Percentiles rank a stretch among this genome's conserved stretches.
Evolutionary conservation across 1,140 invertebrate genomes (phyloP).

Genomic region (Panagrolaimus sp.): DNA sequence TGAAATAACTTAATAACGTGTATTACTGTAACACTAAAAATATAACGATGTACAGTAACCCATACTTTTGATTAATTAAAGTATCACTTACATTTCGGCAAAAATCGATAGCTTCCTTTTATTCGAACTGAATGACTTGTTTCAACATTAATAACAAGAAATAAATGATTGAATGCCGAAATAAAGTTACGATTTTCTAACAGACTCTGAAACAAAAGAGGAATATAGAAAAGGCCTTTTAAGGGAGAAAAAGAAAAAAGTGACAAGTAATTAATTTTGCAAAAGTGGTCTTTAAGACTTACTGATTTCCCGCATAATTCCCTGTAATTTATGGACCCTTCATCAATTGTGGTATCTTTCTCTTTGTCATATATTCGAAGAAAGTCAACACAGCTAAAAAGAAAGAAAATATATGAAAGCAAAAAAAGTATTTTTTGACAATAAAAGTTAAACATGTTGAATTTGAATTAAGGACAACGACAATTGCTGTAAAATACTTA

Average conservation of each 20-base stretch:
- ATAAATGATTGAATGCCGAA: neutral
- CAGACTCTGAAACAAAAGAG: slow-evolving; percentile 10
- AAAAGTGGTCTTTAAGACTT: neutral
- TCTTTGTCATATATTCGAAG: slow-evolving; percentile 5
- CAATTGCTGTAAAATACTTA: too few species aligned
- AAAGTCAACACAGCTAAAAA: slow-evolving; percentile 1
- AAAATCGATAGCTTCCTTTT: neutral
- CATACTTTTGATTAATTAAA: neutral
- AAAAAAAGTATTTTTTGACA: too few species aligned
- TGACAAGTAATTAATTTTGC: neutral
- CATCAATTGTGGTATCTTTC: neutral
- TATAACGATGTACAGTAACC: neutral
- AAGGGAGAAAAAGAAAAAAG: neutral
- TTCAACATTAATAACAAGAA: neutral
- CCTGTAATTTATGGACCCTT: neutral
- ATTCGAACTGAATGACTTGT: slow-evolving; percentile 1
- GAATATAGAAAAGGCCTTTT: too few species aligned
- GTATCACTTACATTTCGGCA: neutral
- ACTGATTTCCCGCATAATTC: slow-evolving; percentile 2
- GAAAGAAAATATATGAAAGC: too few species aligned
- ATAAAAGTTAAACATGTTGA: too few species aligned
- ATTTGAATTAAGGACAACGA: too few species aligned
- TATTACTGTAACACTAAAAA: too few species aligned
- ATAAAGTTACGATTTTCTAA: neutral
- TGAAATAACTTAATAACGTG: too few species aligned